Evolutionary conservation across 2,113 vertebrate species (phyloP), one percentile per base, ranked within the genome.

Genomic region (Elanoides forficatus): DNA sequence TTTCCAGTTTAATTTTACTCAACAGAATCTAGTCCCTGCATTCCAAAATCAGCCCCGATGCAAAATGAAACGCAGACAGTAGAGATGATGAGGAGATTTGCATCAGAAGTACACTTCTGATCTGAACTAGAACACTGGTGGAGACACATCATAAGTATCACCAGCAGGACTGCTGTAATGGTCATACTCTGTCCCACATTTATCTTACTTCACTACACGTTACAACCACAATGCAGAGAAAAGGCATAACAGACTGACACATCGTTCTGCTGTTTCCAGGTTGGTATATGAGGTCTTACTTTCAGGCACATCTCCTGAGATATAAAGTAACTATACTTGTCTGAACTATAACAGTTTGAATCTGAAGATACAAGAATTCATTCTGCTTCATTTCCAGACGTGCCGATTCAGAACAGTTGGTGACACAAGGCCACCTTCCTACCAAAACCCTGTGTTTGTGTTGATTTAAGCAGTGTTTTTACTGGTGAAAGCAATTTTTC

Each of bases 391-490:
- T 92, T 88, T 88, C 42, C 36, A 78, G 67, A 62, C 40, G n/a
- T 0, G 6, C 18, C 48, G 55, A 66, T 84, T 79, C 53, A 82
- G 30, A 63, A 17, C 15, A 82, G 27, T 4, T 68, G 42, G 55
- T 82, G 81, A 80, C 58, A 65, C 3, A 8, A 56, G 73, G 40
- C 27, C 2, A 5, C 52, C 21, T 80, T 23, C 59, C 59, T 74
- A 75, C 26, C 47, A 74, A 81, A 92, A 53, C 8, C 7, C 8
- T 25, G 36, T 29, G 43, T 59, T 81, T 81, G 14, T 55, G 34
- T 72, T 94, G n/a, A 81, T 91, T 75, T 79, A 73, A 87, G 80
- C 38, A 36, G 55, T 68, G 70, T 73, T 95, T 88, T 84, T 88
- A 80, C 66, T 53, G 34, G 32, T 60, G 62, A 71, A 80, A 92